Conservation (phyloP, 1,140 invertebrate species). For the Drosophila kurseongensis region DNA sequence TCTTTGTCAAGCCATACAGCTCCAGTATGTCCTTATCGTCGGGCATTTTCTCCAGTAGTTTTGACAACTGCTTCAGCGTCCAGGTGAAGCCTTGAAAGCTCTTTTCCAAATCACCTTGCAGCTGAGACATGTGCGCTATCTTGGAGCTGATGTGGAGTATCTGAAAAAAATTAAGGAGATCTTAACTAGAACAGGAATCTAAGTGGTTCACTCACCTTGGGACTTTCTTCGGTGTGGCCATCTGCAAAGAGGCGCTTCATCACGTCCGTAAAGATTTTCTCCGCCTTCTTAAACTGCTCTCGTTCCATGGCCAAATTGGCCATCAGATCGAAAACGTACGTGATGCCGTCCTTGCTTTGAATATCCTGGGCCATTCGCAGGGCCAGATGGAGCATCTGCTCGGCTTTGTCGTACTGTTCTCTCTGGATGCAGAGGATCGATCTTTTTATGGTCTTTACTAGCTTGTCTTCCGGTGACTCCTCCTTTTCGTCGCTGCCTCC, state of each 20-base stretch:
- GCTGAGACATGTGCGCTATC: constrained; percentile 88
- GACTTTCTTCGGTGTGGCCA: constrained; percentile 90
- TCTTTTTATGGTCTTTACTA: constrained; percentile 90
- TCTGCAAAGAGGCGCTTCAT: constrained; percentile 90
- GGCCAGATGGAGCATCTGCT: constrained; percentile 93
- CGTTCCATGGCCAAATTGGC: constrained; percentile 94
- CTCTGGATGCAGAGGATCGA: constrained; percentile 90
- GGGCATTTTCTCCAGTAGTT: constrained; percentile 68
- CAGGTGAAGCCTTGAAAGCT: constrained; percentile 90
- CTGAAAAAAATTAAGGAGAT: constrained; percentile 12
- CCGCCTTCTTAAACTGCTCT: constrained; percentile 92
- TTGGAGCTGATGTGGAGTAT: constrained; percentile 87
- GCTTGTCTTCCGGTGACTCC: constrained; percentile 87
- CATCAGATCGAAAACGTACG: constrained; percentile 95
- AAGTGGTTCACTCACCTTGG: constrained; percentile 86
- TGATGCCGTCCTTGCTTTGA: constrained; percentile 90
- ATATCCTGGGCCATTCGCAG: constrained; percentile 92
- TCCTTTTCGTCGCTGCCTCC: constrained; percentile 75
- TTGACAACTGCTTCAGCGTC: constrained; percentile 88
- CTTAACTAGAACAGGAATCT: neutral
- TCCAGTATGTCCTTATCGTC: constrained; percentile 74
- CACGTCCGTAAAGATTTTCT: constrained; percentile 92
- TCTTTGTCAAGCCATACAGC: constrained; percentile 87
- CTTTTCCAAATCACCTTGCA: constrained; percentile 87
- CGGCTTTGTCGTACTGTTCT: constrained; percentile 91